Conservation (phyloP, 2,888 invertebrate species). For the Ennomos quercinarius region DNA sequence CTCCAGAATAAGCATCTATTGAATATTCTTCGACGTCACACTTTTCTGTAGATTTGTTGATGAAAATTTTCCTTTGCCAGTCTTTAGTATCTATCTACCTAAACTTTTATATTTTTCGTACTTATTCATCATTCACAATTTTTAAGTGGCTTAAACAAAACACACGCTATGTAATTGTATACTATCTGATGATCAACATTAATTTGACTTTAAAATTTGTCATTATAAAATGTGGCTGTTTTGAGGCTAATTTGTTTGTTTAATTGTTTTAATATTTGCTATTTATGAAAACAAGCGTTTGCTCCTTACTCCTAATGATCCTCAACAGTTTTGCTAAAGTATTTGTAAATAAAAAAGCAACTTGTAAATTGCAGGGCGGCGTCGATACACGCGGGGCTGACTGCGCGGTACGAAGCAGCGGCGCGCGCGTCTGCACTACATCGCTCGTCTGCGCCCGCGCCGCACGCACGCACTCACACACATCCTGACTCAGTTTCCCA, state of each 20-base stretch:
- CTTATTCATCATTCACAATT: too few relatives aligned
- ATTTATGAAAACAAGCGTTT: too few relatives aligned
- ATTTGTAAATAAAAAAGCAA: conserved; percentile 32
- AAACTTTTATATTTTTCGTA: too few relatives aligned
- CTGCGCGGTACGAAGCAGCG: conserved; percentile 61
- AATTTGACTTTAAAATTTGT: conserved; percentile 16
- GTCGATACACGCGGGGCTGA: conserved; percentile 79
- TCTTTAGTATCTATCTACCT: not conserved
- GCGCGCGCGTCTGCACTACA: conserved; percentile 71
- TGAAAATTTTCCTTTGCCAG: conserved; percentile 10
- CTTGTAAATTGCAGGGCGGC: conserved; percentile 71
- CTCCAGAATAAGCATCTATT: conserved; percentile 41
- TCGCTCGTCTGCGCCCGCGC: conserved; percentile 73
- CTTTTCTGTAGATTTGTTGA: not conserved
- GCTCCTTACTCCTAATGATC: too few relatives aligned
- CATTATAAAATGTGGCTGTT: too few relatives aligned
- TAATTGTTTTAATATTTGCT: too few relatives aligned
- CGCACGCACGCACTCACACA: conserved; percentile 75
- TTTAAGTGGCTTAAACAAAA: not conserved
- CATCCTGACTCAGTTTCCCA: conserved; percentile 64
- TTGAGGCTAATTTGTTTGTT: too few relatives aligned
- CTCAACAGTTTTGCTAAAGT: not conserved
- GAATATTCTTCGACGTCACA: conserved; percentile 4
- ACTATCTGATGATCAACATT: conserved; percentile 9
- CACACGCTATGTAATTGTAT: too few relatives aligned